Percentiles rank a stretch among this genome's conserved stretches.
Evolutionary conservation across 2,888 invertebrate genomes (phyloP).

Genomic region (Xestia xanthographa): DNA sequence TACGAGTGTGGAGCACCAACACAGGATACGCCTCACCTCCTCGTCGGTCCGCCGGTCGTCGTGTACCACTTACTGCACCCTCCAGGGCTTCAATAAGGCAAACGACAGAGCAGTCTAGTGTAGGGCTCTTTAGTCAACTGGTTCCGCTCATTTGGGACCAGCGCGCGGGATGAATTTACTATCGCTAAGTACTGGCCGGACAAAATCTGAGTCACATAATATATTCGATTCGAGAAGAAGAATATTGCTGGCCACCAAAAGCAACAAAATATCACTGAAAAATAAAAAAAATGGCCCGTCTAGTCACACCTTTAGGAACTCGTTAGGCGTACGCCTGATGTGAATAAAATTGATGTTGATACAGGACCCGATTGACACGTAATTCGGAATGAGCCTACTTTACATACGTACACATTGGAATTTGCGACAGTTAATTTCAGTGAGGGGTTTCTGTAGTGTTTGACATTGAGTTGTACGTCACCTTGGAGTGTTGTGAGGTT

Average conservation of each 20-base stretch:
- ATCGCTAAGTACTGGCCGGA: too few species aligned
- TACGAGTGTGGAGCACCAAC: background rate
- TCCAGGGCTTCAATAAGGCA: background rate
- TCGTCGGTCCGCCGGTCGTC: too few species aligned
- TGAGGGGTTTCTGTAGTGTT: conserved; percentile 50
- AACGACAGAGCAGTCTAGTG: background rate
- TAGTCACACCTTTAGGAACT: conserved; percentile 48
- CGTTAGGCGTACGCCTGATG: conserved; percentile 67
- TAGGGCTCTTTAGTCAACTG: too few species aligned
- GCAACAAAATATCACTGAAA: background rate
- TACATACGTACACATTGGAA: conserved; percentile 61
- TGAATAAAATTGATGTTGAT: conserved; percentile 72
- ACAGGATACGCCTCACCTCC: background rate
- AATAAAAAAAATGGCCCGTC: background rate
- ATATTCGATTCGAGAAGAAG: background rate
- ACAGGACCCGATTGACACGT: conserved; percentile 65
- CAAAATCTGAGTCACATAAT: background rate
- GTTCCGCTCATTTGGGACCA: too few species aligned
- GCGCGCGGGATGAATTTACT: too few species aligned
- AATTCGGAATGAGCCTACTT: conserved; percentile 62
- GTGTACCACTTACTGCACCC: background rate
- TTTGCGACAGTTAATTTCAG: conserved; percentile 55
- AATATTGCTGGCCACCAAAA: background rate
- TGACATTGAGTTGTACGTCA: conserved; percentile 49
- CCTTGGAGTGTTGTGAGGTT: conserved; percentile 22